These are phyloP conservation scores for Lemur catta DNA, from an alignment of 2,797 vertebrate species.

Conservation along the genomic window DNA sequence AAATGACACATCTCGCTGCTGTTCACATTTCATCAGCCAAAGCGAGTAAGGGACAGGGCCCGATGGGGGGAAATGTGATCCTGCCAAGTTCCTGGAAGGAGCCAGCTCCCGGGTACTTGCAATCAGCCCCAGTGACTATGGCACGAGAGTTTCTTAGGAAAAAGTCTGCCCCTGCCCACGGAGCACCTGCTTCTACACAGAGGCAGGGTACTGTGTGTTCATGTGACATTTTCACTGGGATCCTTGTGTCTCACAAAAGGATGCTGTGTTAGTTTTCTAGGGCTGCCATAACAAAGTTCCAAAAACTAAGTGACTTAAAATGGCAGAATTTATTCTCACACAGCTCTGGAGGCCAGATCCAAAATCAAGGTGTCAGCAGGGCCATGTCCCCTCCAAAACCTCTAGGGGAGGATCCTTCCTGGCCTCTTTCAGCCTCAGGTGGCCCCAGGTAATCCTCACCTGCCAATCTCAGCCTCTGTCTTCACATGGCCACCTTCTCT, in stretches of 20 bases:
- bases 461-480: neutral
- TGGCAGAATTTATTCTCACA: neutral
- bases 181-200: neutral
- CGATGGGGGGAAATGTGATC: fast-evolving
- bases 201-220: too few species aligned
- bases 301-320: neutral
- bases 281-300: neutral
- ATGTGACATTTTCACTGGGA: neutral
- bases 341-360: neutral
- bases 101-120: too few species aligned
- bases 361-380: too few species aligned
- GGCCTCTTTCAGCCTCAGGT: neutral
- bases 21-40: neutral
- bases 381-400: too few species aligned
- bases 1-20: neutral
- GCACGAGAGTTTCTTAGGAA: neutral
- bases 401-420: neutral
- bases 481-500: neutral
- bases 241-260: neutral
- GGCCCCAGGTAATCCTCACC: neutral
- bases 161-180: fast-evolving
- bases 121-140: neutral
- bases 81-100: neutral
- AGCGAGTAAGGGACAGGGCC: neutral
- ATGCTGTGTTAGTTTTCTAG: too few species aligned